Base-by-base conservation (phyloP, 2,113 vertebrate species). In the Opisthocomus hoazin region DNA sequence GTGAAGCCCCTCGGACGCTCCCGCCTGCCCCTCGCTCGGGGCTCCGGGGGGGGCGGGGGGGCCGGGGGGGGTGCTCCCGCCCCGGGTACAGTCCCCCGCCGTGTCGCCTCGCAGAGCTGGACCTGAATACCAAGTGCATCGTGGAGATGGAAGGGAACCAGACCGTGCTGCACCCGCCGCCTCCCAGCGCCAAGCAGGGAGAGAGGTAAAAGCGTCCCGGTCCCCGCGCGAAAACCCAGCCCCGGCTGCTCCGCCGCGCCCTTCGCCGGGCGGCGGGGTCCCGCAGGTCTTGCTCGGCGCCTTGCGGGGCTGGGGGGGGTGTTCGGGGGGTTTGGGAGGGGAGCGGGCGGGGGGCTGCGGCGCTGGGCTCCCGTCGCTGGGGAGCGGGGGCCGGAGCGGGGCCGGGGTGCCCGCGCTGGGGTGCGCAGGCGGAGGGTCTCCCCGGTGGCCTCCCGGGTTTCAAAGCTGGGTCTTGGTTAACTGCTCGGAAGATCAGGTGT, bases 71-170 rank as follows among this genome's bases (percentile, higher is more conserved):
- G 27, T 21, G 84, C 65, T 18, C 23, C 37, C 24, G 60, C 58
- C 76, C 37, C 12, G 56, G 56, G 51, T 94, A 24, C 66, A 97
- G 78, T 43, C 64, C 24, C n/a, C 30, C 87, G n/a, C 76, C 93
- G 68, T 93, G 70, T 97, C 81, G 89, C 95, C 95, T 98, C 97
- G 80, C 98, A 99, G 99, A 99, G 97, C 98, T 99, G 97, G 99
- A 99, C 82, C 98, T 99, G 97, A 99, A 99, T 96, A 99, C 99
- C 92, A 99, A 99, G 98, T 99, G 99, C 96, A 98, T 99, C 97
- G 98, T 99, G 98, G 99, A 99, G 69, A 99, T 99, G 99, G 99
- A 99, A 97, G 99, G 99, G 92, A 99, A 99, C 93, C 99, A 99
- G 87, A 99, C 99, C 7, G 98, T 99, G 65, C 98, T 99, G 78